A percentile compares a stretch with the other conserved stretches of the same genome.
These are phyloP conservation scores for Microcebus tavaratra DNA, from an alignment of 2,113 vertebrate species.

Conservation along the genomic window DNA sequence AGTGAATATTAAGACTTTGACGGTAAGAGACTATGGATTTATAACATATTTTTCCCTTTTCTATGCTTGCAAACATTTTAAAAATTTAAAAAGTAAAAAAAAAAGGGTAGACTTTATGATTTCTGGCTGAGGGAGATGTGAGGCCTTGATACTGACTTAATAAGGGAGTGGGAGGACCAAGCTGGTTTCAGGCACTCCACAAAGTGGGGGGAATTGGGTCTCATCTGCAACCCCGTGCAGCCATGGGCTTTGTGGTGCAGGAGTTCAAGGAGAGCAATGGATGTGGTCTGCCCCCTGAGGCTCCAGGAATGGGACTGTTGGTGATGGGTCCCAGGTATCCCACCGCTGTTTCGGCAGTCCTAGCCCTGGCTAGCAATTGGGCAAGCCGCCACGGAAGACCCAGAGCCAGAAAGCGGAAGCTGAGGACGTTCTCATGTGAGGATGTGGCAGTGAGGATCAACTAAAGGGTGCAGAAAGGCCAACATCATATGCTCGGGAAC, in stretches of 20 bases:
- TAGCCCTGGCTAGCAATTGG: neutral
- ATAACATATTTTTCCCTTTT: neutral
- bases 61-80: neutral
- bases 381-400: neutral
- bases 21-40: neutral
- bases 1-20: neutral
- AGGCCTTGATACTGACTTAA: neutral
- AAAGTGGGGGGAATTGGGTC: no score
- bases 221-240: neutral
- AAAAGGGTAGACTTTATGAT: neutral
- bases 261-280: neutral
- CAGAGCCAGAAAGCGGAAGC: neutral
- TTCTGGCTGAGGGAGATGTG: neutral
- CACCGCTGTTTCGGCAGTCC: neutral
- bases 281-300: neutral
- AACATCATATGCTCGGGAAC: no score
- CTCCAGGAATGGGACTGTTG: neutral
- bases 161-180: neutral
- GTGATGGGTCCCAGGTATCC: neutral
- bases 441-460: neutral
- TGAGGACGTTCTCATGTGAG: neutral
- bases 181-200: neutral
- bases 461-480: neutral
- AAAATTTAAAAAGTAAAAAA: neutral
- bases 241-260: neutral